Base-by-base conservation (phyloP, 2,888 invertebrate species). In the Oscheius onirici region DNA sequence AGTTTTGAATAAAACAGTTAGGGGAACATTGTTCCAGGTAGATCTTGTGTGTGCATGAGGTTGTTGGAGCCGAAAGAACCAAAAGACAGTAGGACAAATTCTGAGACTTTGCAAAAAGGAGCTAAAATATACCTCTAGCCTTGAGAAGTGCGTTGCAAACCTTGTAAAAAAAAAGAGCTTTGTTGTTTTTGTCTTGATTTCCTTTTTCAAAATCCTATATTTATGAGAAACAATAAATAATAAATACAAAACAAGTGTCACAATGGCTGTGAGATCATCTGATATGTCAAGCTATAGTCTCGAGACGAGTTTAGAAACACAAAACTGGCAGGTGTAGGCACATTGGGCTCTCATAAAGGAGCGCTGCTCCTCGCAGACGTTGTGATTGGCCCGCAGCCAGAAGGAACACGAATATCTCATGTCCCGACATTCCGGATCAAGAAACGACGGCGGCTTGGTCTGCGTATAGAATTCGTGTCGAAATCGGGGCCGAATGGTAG, bases 261-360 rank as follows among this genome's bases (percentile, higher is more conserved):
- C 46, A 49, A 17, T 15, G 2, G 22, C 17, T 49, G 17, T 17
- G 58, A 58, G 58, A 58, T 58, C 58, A 58, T 17, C 34, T 58
- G 58, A 58, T 58, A 58, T 58, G 58, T 58, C 58, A 58, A 20
- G 24, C 52, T 15, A 44, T 15, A 26, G 43, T 68, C 51, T 34
- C 3, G 34, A 34, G 34, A 34, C 34, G 34, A 34, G 34, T 34
- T 34, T 34, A 34, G 78, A 75, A 15, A 67, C 72, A 72, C 80
- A 80, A 70, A 80, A 80, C 69, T 76, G 67, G 71, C 86, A 86
- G 2, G 83, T 82, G 58, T 74, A 78, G 26, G 86, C 84, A 70
- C 86, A 86, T 54, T 86, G 85, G 46, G 76, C 75, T 58, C 76
- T 68, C 86, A 86, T 86, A 72, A 84, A 86, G 6, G 79, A 72